Evolutionary conservation across 2,797 vertebrate genomes (phyloP).

Genomic region (Lepidocolaptes lacrymiger): DNA sequence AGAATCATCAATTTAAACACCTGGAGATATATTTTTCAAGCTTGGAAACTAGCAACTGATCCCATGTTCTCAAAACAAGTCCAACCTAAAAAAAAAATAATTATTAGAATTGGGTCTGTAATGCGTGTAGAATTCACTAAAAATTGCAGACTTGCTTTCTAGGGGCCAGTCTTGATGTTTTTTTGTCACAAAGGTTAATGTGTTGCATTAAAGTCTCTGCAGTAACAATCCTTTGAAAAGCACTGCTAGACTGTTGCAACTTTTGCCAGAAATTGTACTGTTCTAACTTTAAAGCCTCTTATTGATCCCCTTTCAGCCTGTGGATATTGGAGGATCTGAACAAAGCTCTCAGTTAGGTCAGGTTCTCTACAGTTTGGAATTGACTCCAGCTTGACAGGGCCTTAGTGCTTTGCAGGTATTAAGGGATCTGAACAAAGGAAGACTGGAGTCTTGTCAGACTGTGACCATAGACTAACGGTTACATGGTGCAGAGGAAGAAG

Average conservation of each 20-base stretch:
- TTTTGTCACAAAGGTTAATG: not conserved
- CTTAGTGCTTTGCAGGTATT: not conserved
- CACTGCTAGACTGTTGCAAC: not conserved
- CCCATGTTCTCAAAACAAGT: not conserved
- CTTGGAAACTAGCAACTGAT: not conserved
- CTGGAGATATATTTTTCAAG: not conserved
- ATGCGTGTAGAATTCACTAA: not conserved
- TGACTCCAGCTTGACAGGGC: not conserved
- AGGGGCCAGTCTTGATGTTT: not conserved
- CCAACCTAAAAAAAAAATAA: not conserved
- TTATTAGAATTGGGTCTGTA: not conserved
- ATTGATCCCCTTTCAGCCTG: accelerated
- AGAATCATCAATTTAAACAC: not conserved
- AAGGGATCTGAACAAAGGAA: not conserved
- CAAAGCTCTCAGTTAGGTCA: not conserved
- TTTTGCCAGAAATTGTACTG: not conserved
- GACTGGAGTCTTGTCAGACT: not conserved
- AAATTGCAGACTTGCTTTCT: not conserved
- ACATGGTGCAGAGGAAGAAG: not conserved
- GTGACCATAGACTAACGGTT: not conserved
- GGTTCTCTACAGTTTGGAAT: not conserved
- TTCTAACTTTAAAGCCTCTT: not conserved
- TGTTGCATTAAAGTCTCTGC: not conserved
- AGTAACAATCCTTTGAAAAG: not conserved
- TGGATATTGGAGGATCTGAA: not conserved